A percentile compares a stretch with the other conserved stretches of the same genome.
phyloP scores from a whole-genome alignment of 2,797 vertebrate genomes.

The Clarias platycephalus region DNA sequence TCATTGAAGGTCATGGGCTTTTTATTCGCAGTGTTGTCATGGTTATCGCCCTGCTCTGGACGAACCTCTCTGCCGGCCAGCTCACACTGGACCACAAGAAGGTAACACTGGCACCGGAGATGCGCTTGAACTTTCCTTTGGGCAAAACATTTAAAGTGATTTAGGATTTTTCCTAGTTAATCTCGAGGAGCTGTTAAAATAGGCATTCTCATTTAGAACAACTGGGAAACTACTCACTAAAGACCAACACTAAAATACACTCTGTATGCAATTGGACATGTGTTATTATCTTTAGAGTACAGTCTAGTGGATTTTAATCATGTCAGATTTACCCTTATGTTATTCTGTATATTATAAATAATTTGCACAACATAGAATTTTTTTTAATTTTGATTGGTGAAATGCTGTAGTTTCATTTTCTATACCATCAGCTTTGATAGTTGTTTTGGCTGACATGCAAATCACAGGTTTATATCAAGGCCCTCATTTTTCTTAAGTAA shows the following conservation, averaged over 20 bases:
- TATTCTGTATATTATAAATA: background rate
- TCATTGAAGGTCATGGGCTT: constrained; percentile 27
- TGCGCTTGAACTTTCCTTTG: background rate
- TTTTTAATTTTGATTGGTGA: background rate
- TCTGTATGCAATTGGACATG: background rate
- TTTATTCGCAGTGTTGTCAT: constrained; percentile 74
- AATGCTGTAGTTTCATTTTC: background rate
- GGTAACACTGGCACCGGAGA: constrained; percentile 73
- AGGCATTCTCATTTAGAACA: background rate
- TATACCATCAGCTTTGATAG: background rate
- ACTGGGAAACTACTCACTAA: background rate
- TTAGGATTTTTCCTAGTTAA: background rate
- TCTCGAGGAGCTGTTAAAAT: background rate
- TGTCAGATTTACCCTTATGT: background rate
- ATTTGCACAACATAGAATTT: background rate
- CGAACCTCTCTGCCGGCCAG: constrained; percentile 79
- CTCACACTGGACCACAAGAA: constrained; percentile 83
- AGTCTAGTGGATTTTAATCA: background rate
- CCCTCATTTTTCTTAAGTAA: background rate
- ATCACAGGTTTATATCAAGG: background rate
- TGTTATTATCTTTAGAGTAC: background rate
- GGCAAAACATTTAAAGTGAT: constrained; percentile 5
- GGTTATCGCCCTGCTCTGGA: constrained; percentile 77
- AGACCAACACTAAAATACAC: background rate
- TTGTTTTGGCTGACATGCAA: background rate